Base-by-base conservation (phyloP, 2,888 invertebrate genomes). In the Noctua pronuba region DNA sequence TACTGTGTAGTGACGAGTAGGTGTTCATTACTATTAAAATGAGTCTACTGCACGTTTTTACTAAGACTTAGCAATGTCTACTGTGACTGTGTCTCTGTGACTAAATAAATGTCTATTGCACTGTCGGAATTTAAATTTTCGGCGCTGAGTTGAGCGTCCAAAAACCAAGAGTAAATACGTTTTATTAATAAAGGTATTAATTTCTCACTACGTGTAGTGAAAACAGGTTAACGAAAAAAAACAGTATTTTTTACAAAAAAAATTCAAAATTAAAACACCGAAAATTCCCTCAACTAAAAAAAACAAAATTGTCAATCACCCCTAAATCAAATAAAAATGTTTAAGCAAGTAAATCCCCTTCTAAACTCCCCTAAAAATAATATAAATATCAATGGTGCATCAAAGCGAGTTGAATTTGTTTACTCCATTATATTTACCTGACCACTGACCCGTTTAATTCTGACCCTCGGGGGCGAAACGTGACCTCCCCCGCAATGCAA, bases 361-460 rank as follows among this genome's bases (percentile, higher is more conserved):
- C 80, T 80, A 77, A n/a, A 79, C 64, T 87, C 90, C 91, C 91
- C 89, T 82, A 90, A 92, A 92, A 92, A 93, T 93, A 88, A 89
- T 88, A 88, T 83, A 94, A 95, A 94, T 94, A 95, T 93, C 95
- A 95, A 95, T 94, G 95, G 93, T 92, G 95, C 95, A 95, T 95
- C 94, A 94, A 95, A 95, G 92, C 93, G 94, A 93, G 93, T 93
- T 93, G 92, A 96, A 95, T 96, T 95, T 96, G 95, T 96, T 95
- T 95, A 93, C 93, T 91, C 94, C 93, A 94, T 94, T 94, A 94
- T 96, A 95, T 96, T 96, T 96, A 96, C 96, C 94, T 96, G 96
- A 92, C 94, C 94, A 94, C 87, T 96, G 95, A 94, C 94, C 95
- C 96, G 95, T 93, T 95, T 95, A 94, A 96, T 95, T 92, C 91